Evolutionary conservation across 2,888 invertebrate genomes (phyloP).

Genomic region (Pristionchus mayeri): DNA sequence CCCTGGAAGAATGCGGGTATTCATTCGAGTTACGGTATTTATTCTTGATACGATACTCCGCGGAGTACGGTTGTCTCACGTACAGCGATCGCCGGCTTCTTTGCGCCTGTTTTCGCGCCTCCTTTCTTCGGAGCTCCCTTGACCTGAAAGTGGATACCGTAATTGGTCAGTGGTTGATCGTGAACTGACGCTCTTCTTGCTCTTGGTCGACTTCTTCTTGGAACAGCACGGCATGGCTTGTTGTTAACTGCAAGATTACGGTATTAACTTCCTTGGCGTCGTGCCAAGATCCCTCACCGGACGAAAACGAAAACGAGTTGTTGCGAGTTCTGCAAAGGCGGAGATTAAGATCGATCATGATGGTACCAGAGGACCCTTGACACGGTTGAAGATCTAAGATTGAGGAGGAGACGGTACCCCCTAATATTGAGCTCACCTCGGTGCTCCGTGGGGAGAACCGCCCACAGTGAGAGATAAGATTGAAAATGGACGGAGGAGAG

Average conservation of each 20-base stretch:
- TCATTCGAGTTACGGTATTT: neutral
- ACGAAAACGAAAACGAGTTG: slow-evolving; percentile 16
- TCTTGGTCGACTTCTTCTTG: neutral
- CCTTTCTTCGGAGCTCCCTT: neutral
- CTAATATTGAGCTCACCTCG: too few species aligned
- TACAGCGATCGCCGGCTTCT: neutral
- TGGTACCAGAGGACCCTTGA: neutral
- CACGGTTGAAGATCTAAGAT: too few species aligned
- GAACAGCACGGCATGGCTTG: neutral
- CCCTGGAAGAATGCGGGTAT: neutral
- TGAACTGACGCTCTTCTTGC: slow-evolving; percentile 16
- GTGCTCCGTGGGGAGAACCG: slow-evolving; percentile 16
- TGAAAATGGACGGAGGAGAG: slow-evolving; percentile 1
- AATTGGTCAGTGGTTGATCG: neutral
- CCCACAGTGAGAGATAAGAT: neutral
- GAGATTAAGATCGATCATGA: too few species aligned
- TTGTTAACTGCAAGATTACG: neutral
- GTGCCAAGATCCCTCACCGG: neutral
- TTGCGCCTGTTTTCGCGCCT: neutral
- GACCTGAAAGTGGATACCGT: slow-evolving; percentile 13
- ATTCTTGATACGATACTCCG: neutral
- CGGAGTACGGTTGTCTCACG: neutral
- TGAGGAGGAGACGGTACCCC: too few species aligned
- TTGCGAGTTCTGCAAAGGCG: neutral
- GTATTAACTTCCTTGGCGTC: neutral